Evolutionary conservation across 2,888 invertebrate species (phyloP), one percentile per base, ranked within the genome.

Genomic region (Cryptosula pallasiana): DNA sequence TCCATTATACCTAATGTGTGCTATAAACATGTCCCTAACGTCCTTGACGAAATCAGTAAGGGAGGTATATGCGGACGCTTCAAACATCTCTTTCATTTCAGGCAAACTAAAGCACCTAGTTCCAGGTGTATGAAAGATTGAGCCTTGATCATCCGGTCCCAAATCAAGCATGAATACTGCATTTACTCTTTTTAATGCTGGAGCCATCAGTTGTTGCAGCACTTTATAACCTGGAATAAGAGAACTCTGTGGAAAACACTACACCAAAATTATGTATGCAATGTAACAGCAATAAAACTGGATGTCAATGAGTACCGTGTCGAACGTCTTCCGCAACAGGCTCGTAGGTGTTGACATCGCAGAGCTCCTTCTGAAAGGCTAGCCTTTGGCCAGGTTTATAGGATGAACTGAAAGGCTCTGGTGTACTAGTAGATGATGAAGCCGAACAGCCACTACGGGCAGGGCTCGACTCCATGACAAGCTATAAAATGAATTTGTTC

Each of bases 1-100:
- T 23, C 87, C 87, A 81, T 86, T 86, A 78, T 83, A 87, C 23
- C 86, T 83, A 75, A 87, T 87, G 76, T 86, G 86, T 75, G 87
- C 87, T 75, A 86, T 86, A 63, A 88, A 77, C 83, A 87, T 86
- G 54, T 84, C 78, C 5, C 87, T 81, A 69, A 88, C 80, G 77
- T 87, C 87, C 9, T 79, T 78, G 5, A 87, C 83, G 78, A 87
- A 83, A 63, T 86, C 84, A 45, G 84, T 83, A n/a, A 87, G 81
- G 9, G 79, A 80, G 0, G 74, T 75, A 76, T 87, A 88, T 70
- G 81, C 78, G 2, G 80, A 76, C 2, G 76, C 76, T 32, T 81
- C 77, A 76, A 86, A 82, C 73, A 85, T 83, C 36, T 81, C 79
- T 72, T 81, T 79, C 77, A 86, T 86, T 86, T 79, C 70, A 80